Percentiles rank a stretch among this genome's conserved stretches.
Conservation (phyloP, 2,797 vertebrate genomes). For the Chiloscyllium punctatum region DNA sequence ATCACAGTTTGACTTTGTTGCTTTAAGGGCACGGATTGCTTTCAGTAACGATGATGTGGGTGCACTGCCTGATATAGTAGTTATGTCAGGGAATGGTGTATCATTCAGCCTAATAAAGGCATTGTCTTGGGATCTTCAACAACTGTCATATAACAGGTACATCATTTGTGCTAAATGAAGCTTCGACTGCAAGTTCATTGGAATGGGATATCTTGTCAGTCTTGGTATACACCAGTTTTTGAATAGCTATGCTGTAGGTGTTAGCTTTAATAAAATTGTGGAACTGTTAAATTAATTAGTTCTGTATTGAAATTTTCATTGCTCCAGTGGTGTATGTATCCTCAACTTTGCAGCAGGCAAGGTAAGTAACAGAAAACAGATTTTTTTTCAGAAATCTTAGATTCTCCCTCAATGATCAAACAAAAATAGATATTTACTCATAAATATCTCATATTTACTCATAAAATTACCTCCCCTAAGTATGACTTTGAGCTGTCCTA, state of each 20-base stretch:
- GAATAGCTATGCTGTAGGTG: not conserved
- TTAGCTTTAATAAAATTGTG: not conserved
- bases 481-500: not conserved
- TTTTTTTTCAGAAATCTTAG: conserved; percentile 46
- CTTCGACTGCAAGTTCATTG: not conserved
- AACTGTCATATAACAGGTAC: not conserved
- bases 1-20: not conserved
- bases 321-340: too few species aligned
- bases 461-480: not conserved
- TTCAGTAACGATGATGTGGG: not conserved
- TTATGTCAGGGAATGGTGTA: not conserved
- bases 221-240: not conserved
- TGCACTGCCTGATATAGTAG: not conserved
- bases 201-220: not conserved
- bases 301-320: not conserved
- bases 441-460: not conserved
- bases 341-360: not conserved
- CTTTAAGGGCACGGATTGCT: not conserved
- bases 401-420: not conserved
- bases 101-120: not conserved
- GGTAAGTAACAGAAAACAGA: not conserved
- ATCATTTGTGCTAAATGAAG: not conserved
- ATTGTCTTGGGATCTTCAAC: not conserved
- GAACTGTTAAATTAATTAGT: not conserved
- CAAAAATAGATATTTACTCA: not conserved